Conservation (phyloP, 1,140 invertebrate species). For the Heliconius eleuchia region DNA sequence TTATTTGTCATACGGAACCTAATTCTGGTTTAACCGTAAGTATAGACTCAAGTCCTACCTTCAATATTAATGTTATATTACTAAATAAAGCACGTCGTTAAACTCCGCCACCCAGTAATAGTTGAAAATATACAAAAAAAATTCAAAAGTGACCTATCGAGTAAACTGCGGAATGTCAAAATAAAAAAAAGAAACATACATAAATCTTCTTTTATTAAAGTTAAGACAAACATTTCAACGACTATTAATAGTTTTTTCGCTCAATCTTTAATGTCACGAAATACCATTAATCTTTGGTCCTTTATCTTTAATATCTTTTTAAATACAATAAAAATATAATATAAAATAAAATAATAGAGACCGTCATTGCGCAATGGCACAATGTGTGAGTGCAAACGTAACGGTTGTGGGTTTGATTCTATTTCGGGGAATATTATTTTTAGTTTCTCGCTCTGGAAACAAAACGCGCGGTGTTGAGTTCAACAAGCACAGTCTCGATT, state of each 20-base stretch:
- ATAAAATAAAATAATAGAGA: background rate
- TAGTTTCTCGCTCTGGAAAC: too few relatives aligned
- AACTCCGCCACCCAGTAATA: too few relatives aligned
- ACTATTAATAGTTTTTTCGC: background rate
- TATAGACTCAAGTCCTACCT: too few relatives aligned
- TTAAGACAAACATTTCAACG: background rate
- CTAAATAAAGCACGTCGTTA: too few relatives aligned
- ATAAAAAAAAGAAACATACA: background rate
- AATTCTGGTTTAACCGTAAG: too few relatives aligned
- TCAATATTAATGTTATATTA: too few relatives aligned
- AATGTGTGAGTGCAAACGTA: background rate
- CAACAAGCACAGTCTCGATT: too few relatives aligned
- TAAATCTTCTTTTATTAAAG: background rate
- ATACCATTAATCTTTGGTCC: background rate
- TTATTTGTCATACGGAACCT: too few relatives aligned
- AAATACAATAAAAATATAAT: background rate
- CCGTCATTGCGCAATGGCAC: background rate
- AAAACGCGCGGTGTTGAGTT: too few relatives aligned
- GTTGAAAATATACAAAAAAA: background rate
- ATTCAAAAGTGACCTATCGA: background rate
- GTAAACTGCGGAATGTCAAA: background rate
- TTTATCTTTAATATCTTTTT: background rate
- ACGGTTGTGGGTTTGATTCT: background rate
- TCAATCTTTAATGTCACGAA: conserved; percentile 3
- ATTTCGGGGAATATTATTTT: too few relatives aligned